phyloP scores from a whole-genome alignment of 2,113 vertebrate genomes.

The Piaya cayana region DNA sequence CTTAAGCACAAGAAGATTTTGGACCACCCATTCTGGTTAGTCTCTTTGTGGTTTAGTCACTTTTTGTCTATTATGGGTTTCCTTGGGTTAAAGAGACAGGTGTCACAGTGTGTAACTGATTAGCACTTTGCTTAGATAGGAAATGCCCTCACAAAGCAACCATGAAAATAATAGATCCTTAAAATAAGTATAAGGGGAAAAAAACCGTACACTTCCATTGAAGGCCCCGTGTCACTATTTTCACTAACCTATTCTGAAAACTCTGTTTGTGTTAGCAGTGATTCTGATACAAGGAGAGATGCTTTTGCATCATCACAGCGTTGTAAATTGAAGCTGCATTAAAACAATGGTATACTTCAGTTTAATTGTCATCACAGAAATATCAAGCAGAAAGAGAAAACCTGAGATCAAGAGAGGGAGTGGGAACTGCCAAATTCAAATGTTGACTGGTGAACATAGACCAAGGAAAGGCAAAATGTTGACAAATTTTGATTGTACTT shows the following conservation, averaged over 20 bases:
- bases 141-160: background rate
- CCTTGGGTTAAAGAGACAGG: background rate
- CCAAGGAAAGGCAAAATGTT: background rate
- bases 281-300: background rate
- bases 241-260: background rate
- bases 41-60: background rate
- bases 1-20: background rate
- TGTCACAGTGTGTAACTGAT: background rate
- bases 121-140: background rate
- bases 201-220: background rate
- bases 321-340: background rate
- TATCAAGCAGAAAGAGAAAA: background rate
- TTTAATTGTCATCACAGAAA: slow-evolving; percentile 15
- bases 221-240: background rate
- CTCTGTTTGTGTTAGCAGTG: background rate
- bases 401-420: background rate
- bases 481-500: background rate
- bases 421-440: background rate
- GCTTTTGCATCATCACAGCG: background rate
- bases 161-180: background rate
- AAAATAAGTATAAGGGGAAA: background rate
- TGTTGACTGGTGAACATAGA: background rate
- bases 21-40: background rate
- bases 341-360: slow-evolving; percentile 24
- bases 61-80: background rate